These are phyloP conservation scores for Probosciger aterrimus DNA, from an alignment of 2,113 vertebrate genomes.

Conservation along the genomic window DNA sequence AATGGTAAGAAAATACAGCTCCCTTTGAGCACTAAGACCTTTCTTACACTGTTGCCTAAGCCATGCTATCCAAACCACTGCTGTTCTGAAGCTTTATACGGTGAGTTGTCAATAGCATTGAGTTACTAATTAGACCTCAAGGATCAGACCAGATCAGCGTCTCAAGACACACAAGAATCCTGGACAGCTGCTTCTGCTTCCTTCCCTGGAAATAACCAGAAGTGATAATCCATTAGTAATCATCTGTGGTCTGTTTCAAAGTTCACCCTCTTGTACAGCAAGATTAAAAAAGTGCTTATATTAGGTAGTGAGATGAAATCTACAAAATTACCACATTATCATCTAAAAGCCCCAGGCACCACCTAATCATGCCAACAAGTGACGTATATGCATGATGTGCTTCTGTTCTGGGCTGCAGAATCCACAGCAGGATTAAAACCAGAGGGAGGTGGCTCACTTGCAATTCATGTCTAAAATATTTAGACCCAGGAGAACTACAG, in stretches of 20 bases:
- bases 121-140: neutral
- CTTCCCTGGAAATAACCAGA: neutral
- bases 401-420: neutral
- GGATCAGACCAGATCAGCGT: neutral
- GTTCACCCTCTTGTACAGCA: neutral
- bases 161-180: neutral
- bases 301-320: slow-evolving; percentile 42
- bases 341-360: slow-evolving; percentile 44
- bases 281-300: slow-evolving; percentile 6
- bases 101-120: neutral
- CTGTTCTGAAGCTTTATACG: neutral
- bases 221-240: slow-evolving; percentile 5
- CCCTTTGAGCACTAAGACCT: neutral
- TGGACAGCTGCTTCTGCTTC: neutral
- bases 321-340: slow-evolving; percentile 12
- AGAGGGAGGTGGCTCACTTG: neutral
- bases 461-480: neutral
- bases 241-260: slow-evolving; percentile 23
- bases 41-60: neutral
- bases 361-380: slow-evolving; percentile 3
- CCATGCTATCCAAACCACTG: neutral
- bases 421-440: neutral
- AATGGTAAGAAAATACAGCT: neutral
- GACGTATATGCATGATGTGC: accelerated
- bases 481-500: neutral